Evolutionary conservation across 2,888 invertebrate genomes (phyloP), one percentile per base, ranked within the genome.

Genomic region (Lissonota sp.): DNA sequence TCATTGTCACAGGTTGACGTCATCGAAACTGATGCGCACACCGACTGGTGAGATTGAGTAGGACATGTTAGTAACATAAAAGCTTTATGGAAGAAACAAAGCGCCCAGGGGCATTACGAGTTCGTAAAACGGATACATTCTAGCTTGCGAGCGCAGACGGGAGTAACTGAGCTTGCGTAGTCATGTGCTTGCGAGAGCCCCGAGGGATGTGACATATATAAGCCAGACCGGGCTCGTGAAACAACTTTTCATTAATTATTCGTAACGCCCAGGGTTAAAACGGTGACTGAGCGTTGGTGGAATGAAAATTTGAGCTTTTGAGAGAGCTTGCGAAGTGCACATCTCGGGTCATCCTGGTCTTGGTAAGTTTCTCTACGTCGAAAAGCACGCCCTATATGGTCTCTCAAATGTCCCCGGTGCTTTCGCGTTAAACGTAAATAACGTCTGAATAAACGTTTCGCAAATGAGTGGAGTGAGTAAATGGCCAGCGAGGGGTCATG

Each of bases 171-270:
- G 62, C 53, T 26, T 26, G 26, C 26, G 26, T 26, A 26, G 26
- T 26, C 26, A 26, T 26, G 53, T 67, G 60, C 49, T 62, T 55
- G 42, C 62, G 62, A 72, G 51, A 8, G 55, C 62, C 8, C 60
- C 49, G 46, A 60, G 44, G 26, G 14, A 16, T 10, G 39, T 8
- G 26, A 64, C 16, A 49, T 37, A 16, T 42, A 26, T 5, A 8
- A 26, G 26, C 46, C 44, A 8, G 51, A 14, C 60, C 46, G 46
- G 0, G 46, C 55, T 51, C 46, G 62, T 37, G 40, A 60, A 46
- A 66, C 46, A 69, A 58, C 63, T 79, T 74, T 69, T 58, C 69
- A 74, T 64, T 69, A 57, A 74, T 64, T 79, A 72, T 69, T 57
- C 42, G 62, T 44, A 4, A 44, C 51, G 5, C 37, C 26, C 46